Evolutionary conservation across 2,888 invertebrate genomes (phyloP).

Genomic region (Balanococcus diminutus): DNA sequence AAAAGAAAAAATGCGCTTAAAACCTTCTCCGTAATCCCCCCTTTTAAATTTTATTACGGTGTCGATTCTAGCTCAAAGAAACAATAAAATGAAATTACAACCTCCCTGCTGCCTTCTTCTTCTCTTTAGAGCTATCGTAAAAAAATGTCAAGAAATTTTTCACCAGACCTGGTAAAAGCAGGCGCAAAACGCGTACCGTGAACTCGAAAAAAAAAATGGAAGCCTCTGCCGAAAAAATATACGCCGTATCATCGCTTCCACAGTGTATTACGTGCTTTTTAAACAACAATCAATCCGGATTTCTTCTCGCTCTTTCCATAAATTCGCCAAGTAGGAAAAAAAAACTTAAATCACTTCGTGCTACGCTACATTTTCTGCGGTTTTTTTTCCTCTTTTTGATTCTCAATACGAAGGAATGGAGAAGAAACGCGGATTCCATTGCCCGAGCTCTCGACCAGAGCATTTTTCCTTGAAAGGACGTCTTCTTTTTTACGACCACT

Average conservation of each 20-base stretch:
- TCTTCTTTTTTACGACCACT: not conserved
- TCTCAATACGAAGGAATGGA: not conserved
- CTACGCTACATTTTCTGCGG: not conserved
- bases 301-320: not conserved
- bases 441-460: not conserved
- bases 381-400: not conserved
- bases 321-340: not conserved
- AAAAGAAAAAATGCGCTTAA: not conserved
- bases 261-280: not conserved
- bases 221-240: not conserved
- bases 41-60: not conserved
- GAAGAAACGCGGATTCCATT: not conserved
- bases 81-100: constrained; percentile 36
- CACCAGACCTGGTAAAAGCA: not conserved
- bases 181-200: not conserved
- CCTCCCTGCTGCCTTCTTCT: not conserved
- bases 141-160: constrained; percentile 24
- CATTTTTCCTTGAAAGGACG: constrained; percentile 20
- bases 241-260: not conserved
- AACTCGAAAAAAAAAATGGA: not conserved
- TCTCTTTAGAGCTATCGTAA: not conserved
- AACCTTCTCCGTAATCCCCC: not conserved
- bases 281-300: constrained; percentile 3
- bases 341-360: not conserved
- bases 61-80: constrained; percentile 14